These are phyloP conservation scores for Peribatodes rhomboidaria DNA, from an alignment of 2,888 invertebrate genomes.

Conservation along the genomic window DNA sequence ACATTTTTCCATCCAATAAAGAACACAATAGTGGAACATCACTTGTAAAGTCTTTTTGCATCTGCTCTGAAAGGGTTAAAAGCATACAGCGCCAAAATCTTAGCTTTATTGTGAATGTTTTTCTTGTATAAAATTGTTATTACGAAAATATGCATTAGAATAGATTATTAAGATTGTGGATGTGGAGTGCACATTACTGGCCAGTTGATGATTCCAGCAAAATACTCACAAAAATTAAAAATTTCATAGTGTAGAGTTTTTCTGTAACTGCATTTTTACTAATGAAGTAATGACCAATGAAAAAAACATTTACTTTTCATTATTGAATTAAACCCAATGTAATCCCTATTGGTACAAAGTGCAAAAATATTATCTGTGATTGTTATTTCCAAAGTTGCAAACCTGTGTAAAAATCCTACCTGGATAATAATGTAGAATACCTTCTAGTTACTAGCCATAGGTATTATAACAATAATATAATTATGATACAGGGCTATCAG, in stretches of 20 bases:
- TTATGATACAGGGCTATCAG: too few relatives aligned
- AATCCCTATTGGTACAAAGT: too few relatives aligned
- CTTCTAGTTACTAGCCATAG: too few relatives aligned
- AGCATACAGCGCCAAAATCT: background rate
- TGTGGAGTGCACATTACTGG: background rate
- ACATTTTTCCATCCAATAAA: background rate
- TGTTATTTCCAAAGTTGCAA: too few relatives aligned
- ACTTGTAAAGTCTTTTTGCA: background rate
- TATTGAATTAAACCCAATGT: too few relatives aligned
- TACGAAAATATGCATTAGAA: background rate
- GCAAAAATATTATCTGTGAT: too few relatives aligned
- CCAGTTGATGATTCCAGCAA: background rate
- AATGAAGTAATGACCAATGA: background rate
- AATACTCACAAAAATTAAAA: background rate
- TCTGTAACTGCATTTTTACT: background rate
- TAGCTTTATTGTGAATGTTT: background rate
- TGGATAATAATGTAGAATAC: too few relatives aligned
- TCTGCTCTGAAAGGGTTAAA: background rate
- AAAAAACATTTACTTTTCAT: too few relatives aligned
- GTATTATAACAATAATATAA: too few relatives aligned
- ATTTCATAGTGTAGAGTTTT: conserved; percentile 2
- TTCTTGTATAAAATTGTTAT: background rate
- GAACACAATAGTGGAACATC: background rate
- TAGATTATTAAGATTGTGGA: background rate
- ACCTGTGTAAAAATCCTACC: too few relatives aligned